A percentile compares a stretch with the other conserved stretches of the same genome.
Evolutionary conservation across 2,797 vertebrate genomes (phyloP).

Genomic region (Malurus splendens): DNA sequence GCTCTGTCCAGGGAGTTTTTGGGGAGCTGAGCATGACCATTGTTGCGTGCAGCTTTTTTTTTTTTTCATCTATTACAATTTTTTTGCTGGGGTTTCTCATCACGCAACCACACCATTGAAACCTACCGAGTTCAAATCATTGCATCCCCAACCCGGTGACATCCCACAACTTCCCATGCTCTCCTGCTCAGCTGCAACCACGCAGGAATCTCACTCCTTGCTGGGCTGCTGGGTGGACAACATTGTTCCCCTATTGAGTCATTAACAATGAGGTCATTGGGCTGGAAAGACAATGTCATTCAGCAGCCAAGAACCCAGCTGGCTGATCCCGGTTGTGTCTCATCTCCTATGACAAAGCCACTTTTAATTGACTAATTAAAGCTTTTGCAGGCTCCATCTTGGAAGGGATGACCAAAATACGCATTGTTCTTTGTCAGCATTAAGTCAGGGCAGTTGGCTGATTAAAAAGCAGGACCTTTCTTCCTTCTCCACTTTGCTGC

Average conservation of each 20-base stretch:
- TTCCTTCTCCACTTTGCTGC: not conserved
- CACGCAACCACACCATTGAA: not conserved
- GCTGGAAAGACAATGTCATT: constrained; percentile 53
- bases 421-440: not conserved
- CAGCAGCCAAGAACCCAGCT: constrained; percentile 58
- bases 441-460: not conserved
- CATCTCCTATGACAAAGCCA: constrained; percentile 52
- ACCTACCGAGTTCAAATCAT: not conserved
- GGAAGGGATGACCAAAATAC: not conserved
- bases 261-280: constrained; percentile 49
- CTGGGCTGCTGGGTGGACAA: constrained; percentile 53
- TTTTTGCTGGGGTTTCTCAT: not conserved
- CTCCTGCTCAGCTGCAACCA: constrained; percentile 26
- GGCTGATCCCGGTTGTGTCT: constrained; percentile 32
- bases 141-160: not conserved
- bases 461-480: not conserved
- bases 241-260: constrained; percentile 55
- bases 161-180: constrained; percentile 33
- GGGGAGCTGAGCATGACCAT: not conserved
- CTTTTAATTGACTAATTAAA: constrained; percentile 53
- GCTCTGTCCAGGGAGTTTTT: not conserved
- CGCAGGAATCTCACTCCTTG: constrained; percentile 31
- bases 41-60: not conserved
- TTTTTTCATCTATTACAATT: rapidly evolving
- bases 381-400: not conserved